These are phyloP conservation scores for Hylaeus anthracinus DNA, from an alignment of 1,140 invertebrate genomes.

Conservation along the genomic window DNA sequence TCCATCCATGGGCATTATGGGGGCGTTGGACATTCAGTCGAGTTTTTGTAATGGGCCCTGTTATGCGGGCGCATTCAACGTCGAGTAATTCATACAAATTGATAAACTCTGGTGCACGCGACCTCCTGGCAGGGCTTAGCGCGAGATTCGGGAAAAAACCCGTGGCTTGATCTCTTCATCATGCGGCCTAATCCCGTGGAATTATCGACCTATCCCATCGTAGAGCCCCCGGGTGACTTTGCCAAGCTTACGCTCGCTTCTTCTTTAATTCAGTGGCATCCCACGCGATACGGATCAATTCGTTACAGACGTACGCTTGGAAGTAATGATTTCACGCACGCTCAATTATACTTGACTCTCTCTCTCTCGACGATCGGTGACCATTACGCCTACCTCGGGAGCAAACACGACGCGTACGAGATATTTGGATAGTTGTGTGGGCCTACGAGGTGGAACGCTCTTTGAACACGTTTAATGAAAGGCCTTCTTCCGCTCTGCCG, in stretches of 20 bases:
- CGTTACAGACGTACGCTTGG: too few species aligned
- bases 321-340: too few species aligned
- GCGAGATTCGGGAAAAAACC: slow-evolving; percentile 47
- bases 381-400: too few species aligned
- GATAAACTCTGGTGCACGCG: slow-evolving; percentile 53
- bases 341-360: too few species aligned
- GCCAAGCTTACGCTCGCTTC: not conserved
- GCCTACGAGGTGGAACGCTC: too few species aligned
- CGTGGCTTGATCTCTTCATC: slow-evolving; percentile 45
- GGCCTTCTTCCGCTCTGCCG: too few species aligned
- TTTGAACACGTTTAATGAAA: too few species aligned
- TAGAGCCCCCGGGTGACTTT: not conserved
- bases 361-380: too few species aligned
- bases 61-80: slow-evolving; percentile 68
- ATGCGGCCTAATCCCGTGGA: slow-evolving; percentile 54
- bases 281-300: not conserved
- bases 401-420: too few species aligned
- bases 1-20: slow-evolving; percentile 52
- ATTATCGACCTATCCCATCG: slow-evolving; percentile 66
- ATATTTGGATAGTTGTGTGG: too few species aligned
- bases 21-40: slow-evolving; percentile 66
- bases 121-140: slow-evolving; percentile 51
- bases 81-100: slow-evolving; percentile 57
- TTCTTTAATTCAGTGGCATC: slow-evolving; percentile 1
- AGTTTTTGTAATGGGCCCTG: slow-evolving; percentile 63